Conservation (phyloP, 2,888 invertebrate species). For the Lypha dubia region DNA sequence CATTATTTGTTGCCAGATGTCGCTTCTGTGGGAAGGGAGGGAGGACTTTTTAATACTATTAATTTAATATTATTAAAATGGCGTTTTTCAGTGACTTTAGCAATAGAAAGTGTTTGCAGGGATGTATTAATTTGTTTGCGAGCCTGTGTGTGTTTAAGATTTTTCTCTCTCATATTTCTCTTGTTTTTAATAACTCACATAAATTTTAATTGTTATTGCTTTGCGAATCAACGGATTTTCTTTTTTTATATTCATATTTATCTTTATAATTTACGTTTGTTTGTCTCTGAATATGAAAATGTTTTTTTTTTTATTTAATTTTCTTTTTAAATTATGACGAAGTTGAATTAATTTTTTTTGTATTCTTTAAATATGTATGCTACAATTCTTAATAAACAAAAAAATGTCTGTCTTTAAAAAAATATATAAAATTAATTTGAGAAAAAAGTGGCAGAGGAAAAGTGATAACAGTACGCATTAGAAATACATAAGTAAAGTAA, state of each 20-base stretch:
- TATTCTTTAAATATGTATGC: background rate
- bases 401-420: background rate
- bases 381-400: background rate
- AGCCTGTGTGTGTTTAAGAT: no score
- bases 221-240: background rate
- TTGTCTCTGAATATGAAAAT: conserved; percentile 11
- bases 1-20: no score
- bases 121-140: background rate
- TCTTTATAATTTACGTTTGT: background rate
- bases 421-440: background rate
- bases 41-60: no score
- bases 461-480: background rate
- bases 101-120: background rate
- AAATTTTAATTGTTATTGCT: background rate
- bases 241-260: background rate
- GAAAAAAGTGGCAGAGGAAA: background rate
- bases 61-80: background rate
- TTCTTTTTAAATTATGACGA: conserved; percentile 39
- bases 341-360: conserved; percentile 43
- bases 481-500: background rate
- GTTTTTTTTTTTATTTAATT: conserved; percentile 32
- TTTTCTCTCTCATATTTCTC: background rate
- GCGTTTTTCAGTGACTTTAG: background rate
- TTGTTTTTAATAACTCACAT: background rate
- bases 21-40: no score